A percentile compares a stretch with the other conserved stretches of the same genome.
Conservation (phyloP, 2,888 invertebrate species). For the Drosophila yooni region DNA sequence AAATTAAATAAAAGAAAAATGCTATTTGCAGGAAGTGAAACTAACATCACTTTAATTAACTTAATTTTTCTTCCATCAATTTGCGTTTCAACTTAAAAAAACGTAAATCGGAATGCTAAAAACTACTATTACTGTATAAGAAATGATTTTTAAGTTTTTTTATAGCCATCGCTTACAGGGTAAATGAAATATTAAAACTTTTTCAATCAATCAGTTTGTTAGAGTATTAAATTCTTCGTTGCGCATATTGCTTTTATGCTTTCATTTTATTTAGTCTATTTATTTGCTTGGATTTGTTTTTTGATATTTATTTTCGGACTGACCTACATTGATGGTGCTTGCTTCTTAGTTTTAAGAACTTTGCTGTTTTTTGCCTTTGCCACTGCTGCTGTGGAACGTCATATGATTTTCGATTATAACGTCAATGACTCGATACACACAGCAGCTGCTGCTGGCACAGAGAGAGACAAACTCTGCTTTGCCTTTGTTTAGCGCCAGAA, state of each 20-base stretch:
- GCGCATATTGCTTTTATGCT: constrained; percentile 1
- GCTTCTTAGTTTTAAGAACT: constrained; percentile 43
- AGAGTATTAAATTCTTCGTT: constrained; percentile 18
- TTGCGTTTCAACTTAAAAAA: not conserved
- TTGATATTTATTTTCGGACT: constrained; percentile 70
- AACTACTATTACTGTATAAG: not conserved
- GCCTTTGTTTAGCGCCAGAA: constrained; percentile 50
- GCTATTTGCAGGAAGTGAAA: not conserved
- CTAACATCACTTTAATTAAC: not conserved
- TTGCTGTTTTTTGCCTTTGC: constrained; percentile 20
- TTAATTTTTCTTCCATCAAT: not conserved
- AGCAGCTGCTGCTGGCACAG: constrained; percentile 44
- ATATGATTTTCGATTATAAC: constrained; percentile 74
- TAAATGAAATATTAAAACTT: not conserved
- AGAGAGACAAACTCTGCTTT: not conserved
- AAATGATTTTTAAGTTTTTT: not conserved
- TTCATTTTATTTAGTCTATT: constrained; percentile 40
- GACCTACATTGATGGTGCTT: constrained; percentile 70
- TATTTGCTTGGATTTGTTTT: constrained; percentile 56
- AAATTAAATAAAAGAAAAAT: not conserved
- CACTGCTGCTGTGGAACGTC: constrained; percentile 39
- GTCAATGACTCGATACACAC: constrained; percentile 61
- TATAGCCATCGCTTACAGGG: not conserved
- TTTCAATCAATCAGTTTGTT: not conserved
- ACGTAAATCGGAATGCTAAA: not conserved